Evolutionary conservation across 2,888 invertebrate species (phyloP).

Genomic region (Dione vanillae): DNA sequence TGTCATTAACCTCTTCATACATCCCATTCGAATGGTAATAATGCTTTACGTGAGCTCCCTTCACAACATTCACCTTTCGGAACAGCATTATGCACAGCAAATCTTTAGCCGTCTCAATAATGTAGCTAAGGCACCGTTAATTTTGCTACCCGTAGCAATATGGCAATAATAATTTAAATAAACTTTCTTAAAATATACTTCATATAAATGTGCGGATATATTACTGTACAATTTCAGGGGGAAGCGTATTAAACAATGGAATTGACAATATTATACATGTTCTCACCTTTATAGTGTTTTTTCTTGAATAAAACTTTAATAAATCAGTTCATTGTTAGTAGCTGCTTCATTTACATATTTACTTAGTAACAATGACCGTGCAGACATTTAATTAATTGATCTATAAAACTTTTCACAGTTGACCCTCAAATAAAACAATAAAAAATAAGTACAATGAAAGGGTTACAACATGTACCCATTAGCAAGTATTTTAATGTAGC

Average conservation of each 20-base stretch:
- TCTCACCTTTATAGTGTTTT: constrained; percentile 72
- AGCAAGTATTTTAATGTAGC: constrained; percentile 73
- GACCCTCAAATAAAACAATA: constrained; percentile 82
- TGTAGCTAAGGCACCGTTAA: too few relatives aligned
- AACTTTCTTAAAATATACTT: background rate
- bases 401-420: constrained; percentile 81
- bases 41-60: too few relatives aligned
- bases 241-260: constrained; percentile 34
- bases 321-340: constrained; percentile 80
- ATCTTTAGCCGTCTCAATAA: too few relatives aligned
- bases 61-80: too few relatives aligned
- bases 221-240: constrained; percentile 5
- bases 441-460: constrained; percentile 73
- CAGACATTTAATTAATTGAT: constrained; percentile 84
- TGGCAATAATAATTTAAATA: background rate
- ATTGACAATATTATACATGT: constrained; percentile 36
- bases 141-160: background rate
- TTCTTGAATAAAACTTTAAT: constrained; percentile 63
- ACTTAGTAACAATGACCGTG: constrained; percentile 80
- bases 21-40: too few relatives aligned
- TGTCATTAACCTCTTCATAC: too few relatives aligned
- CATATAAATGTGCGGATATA: background rate
- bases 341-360: constrained; percentile 79
- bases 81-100: too few relatives aligned
- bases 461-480: constrained; percentile 79